phyloP scores from a whole-genome alignment of 53 echinoderm and acorn worm species.

The Paracentrotus lividus region DNA sequence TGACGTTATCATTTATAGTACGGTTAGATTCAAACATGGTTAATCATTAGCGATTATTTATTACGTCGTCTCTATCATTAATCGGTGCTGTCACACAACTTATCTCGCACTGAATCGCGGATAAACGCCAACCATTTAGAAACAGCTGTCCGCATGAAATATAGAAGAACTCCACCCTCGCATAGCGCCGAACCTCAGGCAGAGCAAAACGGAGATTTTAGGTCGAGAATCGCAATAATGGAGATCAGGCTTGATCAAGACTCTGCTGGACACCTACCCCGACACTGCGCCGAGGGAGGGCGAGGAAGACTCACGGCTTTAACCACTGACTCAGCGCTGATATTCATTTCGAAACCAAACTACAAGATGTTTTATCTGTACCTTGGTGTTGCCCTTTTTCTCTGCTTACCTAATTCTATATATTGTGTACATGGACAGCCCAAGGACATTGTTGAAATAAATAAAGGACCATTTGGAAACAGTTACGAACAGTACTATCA shows the following conservation, averaged over 20 bases:
- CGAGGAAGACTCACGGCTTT: not conserved
- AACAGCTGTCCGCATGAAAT: not conserved
- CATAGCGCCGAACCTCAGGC: not conserved
- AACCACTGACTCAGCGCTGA: constrained; percentile 17
- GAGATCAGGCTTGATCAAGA: not conserved
- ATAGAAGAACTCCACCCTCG: constrained; percentile 43
- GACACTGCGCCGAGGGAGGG: constrained; percentile 5
- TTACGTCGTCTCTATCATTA: constrained; percentile 14
- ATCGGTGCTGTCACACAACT: not conserved
- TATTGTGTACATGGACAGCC: not conserved
- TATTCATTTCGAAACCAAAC: not conserved
- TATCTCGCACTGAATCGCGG: constrained; percentile 18
- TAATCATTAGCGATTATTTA: constrained; percentile 21
- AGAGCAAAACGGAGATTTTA: not conserved
- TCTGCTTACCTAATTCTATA: not conserved
- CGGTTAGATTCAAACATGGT: not conserved
- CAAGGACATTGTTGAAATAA: not conserved
- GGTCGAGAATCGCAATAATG: not conserved
- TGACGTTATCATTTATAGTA: constrained; percentile 24
- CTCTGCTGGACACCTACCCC: not conserved
- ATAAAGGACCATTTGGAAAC: not conserved
- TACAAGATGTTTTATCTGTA: constrained; percentile 4
- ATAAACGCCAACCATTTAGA: not conserved
- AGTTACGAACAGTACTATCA: constrained; percentile 7
- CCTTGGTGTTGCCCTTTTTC: not conserved